Conservation (phyloP, 2,797 vertebrate genomes). For the Uromys caudimaculatus region DNA sequence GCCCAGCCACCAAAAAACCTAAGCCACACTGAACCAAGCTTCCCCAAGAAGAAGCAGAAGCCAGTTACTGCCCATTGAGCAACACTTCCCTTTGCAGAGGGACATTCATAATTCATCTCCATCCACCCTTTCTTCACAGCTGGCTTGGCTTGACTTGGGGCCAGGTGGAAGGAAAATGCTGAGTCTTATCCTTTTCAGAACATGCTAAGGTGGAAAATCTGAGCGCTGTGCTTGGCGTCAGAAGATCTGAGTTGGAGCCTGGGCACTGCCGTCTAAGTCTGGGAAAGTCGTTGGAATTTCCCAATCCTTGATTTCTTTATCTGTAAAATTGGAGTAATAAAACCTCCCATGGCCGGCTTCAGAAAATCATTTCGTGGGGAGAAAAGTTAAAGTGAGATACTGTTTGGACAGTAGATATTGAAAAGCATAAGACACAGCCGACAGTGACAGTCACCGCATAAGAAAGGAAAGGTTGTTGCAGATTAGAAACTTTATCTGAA, state of each 20-base stretch:
- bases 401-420: background rate
- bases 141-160: background rate
- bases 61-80: background rate
- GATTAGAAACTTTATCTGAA: background rate
- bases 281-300: constrained; percentile 21
- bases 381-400: background rate
- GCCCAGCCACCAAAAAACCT: background rate
- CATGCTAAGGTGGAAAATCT: constrained; percentile 57
- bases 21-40: background rate
- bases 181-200: constrained; percentile 50
- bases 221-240: background rate
- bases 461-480: background rate
- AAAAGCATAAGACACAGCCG: background rate
- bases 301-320: background rate
- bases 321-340: background rate
- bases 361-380: background rate
- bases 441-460: background rate
- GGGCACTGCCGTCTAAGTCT: background rate
- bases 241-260: background rate
- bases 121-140: background rate
- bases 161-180: constrained; percentile 58
- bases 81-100: constrained; percentile 10
- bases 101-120: constrained; percentile 26
- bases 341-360: fast-evolving
- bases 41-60: background rate